Base-by-base conservation (phyloP, 2,888 invertebrate genomes). In the Chorisops tibialis region DNA sequence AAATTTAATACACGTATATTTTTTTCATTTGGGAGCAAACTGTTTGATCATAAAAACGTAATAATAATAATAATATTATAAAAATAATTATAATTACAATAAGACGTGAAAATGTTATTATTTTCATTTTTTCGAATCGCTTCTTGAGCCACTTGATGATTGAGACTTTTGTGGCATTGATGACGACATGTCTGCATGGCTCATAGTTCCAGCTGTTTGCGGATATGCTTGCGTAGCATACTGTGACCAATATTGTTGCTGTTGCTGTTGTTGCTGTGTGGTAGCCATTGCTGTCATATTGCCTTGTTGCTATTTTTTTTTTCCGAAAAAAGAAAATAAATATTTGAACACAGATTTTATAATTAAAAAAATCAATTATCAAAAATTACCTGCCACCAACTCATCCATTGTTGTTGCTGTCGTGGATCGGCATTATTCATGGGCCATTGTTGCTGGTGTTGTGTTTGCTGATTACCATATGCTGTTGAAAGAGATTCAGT, bases 361-460 rank as follows among this genome's bases (percentile, higher is more conserved):
- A 4, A 11, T 2, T 16, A 41, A 41, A 12, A 5, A 11, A 41
- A 41, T 2, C 12, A 11, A 14, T 41, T 16, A 41, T 41, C n/a
- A 41, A 6, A 6, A 41, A 41, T 61, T 69, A 77, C 77, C 74
- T 77, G 77, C 75, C 76, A 77, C 75, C 76, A 77, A 68, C 75
- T 71, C 73, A 74, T 73, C 77, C 77, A 77, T 66, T 75, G 74
- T 48, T 76, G 76, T 65, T 76, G 76, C 65, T 76, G 76, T 63
- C 72, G 71, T 37, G 72, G 72, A 69, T 76, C 76, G 45, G 75
- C 72, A 62, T 24, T 67, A 56, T 68, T 68, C 47, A 66, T 69
- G 64, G 73, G 71, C 76, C 76, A 76, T 59, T 74, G 70, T 60
- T 73, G 73, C 35, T 39, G 61, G 11, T 50, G 54, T 45, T 56